Conservation (phyloP, 2,797 vertebrate species). For the Botia kubotai region DNA sequence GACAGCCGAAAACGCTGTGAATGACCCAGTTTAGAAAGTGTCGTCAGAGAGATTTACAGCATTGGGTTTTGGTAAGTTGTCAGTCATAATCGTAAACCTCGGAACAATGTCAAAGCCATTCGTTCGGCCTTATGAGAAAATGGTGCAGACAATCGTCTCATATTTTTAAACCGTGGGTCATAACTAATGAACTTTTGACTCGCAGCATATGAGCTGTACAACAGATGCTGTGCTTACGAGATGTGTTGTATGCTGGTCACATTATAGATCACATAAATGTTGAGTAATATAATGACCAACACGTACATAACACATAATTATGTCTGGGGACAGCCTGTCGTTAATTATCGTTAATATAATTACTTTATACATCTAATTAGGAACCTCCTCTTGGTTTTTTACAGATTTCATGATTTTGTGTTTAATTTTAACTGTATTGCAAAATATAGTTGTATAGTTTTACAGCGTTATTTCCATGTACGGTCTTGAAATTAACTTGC, state of each 20-base stretch:
- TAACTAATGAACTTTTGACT: constrained; percentile 48
- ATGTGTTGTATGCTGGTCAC: background rate
- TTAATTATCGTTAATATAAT: background rate
- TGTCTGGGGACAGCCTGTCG: background rate
- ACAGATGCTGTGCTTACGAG: constrained; percentile 24
- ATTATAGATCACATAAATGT: background rate
- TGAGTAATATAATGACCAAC: background rate
- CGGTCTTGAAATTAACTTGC: background rate
- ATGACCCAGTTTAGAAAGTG: background rate
- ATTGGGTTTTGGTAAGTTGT: background rate
- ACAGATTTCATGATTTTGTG: background rate
- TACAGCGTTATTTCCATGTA: background rate
- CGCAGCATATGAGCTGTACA: constrained; percentile 6
- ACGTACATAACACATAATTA: background rate
- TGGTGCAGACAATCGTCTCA: constrained; percentile 34
- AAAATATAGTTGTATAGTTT: no score
- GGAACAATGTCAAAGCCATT: constrained; percentile 25
- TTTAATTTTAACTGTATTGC: no score
- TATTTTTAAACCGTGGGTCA: constrained; percentile 46
- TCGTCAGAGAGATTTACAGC: background rate
- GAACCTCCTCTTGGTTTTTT: no score
- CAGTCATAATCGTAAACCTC: background rate
- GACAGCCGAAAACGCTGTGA: background rate
- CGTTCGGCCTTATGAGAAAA: constrained; percentile 21
- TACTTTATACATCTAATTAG: background rate